These are phyloP conservation scores for Xanthorhoe designata DNA, from an alignment of 2,888 invertebrate genomes.

Conservation along the genomic window DNA sequence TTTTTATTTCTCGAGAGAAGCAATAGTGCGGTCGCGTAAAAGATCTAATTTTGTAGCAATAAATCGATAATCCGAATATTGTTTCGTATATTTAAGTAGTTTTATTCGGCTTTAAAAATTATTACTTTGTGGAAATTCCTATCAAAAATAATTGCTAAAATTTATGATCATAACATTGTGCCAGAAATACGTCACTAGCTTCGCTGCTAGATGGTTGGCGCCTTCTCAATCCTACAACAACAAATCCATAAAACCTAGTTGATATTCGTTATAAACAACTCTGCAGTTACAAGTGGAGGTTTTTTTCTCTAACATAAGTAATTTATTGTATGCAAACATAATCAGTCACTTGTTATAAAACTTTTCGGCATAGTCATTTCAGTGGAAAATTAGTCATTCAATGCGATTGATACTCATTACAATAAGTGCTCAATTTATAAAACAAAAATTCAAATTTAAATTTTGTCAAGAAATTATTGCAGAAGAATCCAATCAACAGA, in stretches of 20 bases:
- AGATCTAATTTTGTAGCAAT: conserved; percentile 41
- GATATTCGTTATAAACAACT: no score
- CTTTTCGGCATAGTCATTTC: no score
- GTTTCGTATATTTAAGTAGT: conserved; percentile 31
- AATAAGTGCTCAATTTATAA: no score
- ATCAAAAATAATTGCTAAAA: conserved; percentile 6
- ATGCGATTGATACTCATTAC: no score
- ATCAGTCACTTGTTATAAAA: no score
- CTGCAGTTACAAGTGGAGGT: no score
- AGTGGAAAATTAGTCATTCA: no score
- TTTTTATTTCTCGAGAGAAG: conserved; percentile 39
- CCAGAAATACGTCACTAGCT: background rate
- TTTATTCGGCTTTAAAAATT: conserved; percentile 13
- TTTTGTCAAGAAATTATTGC: background rate
- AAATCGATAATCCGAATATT: conserved; percentile 39
- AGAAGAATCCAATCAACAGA: conserved; percentile 16
- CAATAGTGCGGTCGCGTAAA: conserved; percentile 45
- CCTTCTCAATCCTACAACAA: no score
- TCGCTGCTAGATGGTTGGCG: no score
- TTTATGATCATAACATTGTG: background rate
- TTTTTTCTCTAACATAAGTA: no score
- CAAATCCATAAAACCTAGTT: no score
- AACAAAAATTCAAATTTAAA: background rate
- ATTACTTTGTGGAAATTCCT: conserved; percentile 15
- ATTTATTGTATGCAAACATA: no score